These are phyloP conservation scores for Larimichthys crocea DNA, from an alignment of 2,113 vertebrate genomes.

Conservation along the genomic window DNA sequence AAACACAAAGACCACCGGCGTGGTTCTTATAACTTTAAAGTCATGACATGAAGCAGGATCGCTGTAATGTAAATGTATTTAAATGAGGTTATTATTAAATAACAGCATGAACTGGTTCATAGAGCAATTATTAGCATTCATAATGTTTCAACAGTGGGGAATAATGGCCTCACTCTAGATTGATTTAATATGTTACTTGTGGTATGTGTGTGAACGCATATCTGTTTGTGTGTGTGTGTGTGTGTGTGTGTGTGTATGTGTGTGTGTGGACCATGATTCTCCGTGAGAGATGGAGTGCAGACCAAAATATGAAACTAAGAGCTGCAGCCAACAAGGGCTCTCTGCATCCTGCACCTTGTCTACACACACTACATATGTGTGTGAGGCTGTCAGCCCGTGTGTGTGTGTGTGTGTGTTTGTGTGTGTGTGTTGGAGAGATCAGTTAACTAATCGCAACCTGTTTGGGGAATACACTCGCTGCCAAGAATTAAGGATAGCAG, in stretches of 20 bases:
- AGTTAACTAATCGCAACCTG: conserved; percentile 37
- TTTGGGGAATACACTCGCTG: conserved; percentile 40
- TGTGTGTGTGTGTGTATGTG: too few relatives aligned
- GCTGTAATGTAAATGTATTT: too few relatives aligned
- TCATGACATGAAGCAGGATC: too few relatives aligned
- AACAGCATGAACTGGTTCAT: background rate
- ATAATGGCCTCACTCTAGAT: background rate
- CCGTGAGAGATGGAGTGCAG: background rate
- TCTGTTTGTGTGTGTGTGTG: background rate
- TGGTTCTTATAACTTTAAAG: too few relatives aligned
- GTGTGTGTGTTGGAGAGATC: conserved; percentile 33
- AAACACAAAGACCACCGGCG: too few relatives aligned
- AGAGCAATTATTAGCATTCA: background rate
- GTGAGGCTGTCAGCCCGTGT: background rate
- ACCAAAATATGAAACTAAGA: conserved; percentile 15
- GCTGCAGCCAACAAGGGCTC: background rate
- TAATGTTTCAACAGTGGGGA: background rate
- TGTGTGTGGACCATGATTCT: background rate
- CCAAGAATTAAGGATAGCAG: conserved; percentile 48
- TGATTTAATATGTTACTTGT: background rate
- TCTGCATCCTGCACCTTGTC: background rate
- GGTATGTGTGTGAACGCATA: background rate
- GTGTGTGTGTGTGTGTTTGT: background rate
- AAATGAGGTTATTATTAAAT: background rate
- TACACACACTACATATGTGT: background rate